A percentile compares a stretch with the other conserved stretches of the same genome.
These are phyloP conservation scores for Vespertilio murinus DNA, from an alignment of 2,797 vertebrate species.

Conservation along the genomic window DNA sequence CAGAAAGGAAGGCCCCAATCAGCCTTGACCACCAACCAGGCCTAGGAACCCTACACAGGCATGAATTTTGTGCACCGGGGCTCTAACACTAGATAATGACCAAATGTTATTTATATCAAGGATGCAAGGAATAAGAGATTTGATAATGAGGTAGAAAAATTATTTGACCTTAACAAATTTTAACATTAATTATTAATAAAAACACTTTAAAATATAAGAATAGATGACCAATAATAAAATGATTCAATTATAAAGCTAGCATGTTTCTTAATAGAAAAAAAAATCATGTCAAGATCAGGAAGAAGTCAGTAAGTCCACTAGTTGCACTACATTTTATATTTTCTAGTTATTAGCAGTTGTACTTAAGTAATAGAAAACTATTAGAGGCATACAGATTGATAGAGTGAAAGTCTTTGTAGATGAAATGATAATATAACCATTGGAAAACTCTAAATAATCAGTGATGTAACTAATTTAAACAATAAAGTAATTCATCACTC, in stretches of 20 bases:
- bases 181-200: background rate
- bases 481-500: background rate
- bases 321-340: background rate
- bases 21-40: no score
- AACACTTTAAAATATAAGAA: background rate
- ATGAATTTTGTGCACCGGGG: no score
- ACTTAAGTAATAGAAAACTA: background rate
- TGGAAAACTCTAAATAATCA: background rate
- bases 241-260: background rate
- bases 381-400: background rate
- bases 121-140: background rate
- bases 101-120: background rate
- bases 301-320: background rate
- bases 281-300: background rate
- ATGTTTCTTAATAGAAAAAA: background rate
- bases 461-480: background rate
- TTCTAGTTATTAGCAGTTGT: background rate
- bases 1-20: no score
- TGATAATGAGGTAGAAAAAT: background rate
- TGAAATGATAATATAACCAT: background rate
- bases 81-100: background rate
- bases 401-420: background rate
- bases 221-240: background rate
- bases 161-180: background rate
- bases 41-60: no score